Base-by-base conservation (phyloP, 2,888 invertebrate genomes). In the Galeruca laticollis region DNA sequence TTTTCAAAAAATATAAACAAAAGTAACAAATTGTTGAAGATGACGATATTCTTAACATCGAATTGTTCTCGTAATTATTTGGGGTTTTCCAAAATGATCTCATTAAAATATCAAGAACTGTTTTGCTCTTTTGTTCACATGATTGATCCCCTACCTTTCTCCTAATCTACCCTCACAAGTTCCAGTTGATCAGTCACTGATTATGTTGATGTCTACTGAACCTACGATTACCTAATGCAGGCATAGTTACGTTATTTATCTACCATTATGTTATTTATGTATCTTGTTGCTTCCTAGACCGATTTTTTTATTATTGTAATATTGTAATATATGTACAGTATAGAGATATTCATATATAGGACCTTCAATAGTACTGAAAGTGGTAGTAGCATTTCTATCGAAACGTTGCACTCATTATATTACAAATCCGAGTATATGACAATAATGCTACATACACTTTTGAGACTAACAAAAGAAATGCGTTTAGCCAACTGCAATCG, bases 301-400 rank as follows among this genome's bases (percentile, higher is more conserved):
- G 33, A 33, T 11, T 47, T 61, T 49, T 51, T 15, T 35, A 3
- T 47, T n/a, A n/a, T n/a, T n/a, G n/a, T n/a, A n/a, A n/a, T 61
- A 61, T 49, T 33, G 20, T 15, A 61, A 61, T 49, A 61, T 31
- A 61, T 61, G 61, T 61, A 61, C 21, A 61, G 43, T 47, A n/a
- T 56, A 56, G 56, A 43, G 18, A 40, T 60, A 11, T 15, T 18
- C 9, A 15, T 43, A 43, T 43, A 43, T 9, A 47, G 9, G 18
- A 47, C 18, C 9, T 47, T 47, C 13, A 13, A 15, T 47, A 9
- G 47, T 47, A 47, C 15, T 47, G 18, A 47, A 47, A 47, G 47
- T 18, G 18, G 37, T 13, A 11, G 18, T 47, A 47, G 47, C 18
- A 15, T 18, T 47, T 9, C 26, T 26, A 26, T 26, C 8, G n/a